Evolutionary conservation across 2,888 invertebrate species (phyloP), one percentile per base, ranked within the genome.

Genomic region (Xestia sexstrigata): DNA sequence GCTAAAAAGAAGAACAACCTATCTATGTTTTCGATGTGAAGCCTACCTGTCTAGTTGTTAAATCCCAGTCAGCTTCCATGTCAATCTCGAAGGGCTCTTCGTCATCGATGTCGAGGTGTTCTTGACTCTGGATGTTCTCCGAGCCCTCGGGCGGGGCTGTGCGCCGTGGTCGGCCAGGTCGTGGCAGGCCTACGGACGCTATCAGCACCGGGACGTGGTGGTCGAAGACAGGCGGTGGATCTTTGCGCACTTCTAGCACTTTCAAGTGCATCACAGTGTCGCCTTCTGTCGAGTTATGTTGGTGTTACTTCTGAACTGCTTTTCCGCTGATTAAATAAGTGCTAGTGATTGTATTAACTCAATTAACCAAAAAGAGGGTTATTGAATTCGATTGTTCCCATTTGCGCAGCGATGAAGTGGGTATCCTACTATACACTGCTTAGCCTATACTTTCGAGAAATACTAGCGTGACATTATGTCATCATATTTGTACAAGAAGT

Each of bases 171-270:
- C 97, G 94, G 0, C 97, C 97, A 0, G 96, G 96, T 8, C 94
- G 86, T 7, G 96, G 96, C 13, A 92, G 87, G 0, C 96, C 96
- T 6, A 96, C 94, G 0, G 96, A 93, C 11, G 97, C 97, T 39
- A 98, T 95, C 87, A 99, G 97, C 73, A 99, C 97, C 0, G 99
- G 99, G 2, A 99, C 99, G 95, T 99, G 98, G 93, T 99, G 98
- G 93, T 99, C 99, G 78, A 97, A 97, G 0, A 99, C 99, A 6
- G 97, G 97, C 0, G 97, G 97, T 0, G 99, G 99, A 92, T 99
- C 98, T 20, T 98, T 97, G 76, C 98, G 98, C 26, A 98, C 97
- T 88, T 98, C 97, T 6, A 99, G 98, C 55, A 99, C 98, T 97
- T 99, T 99, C 78, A 99, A 96, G 94, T 99, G 98, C 87, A 99